Percentiles rank a stretch among this genome's conserved stretches.
These are phyloP conservation scores for Polia nebulosa DNA, from an alignment of 2,888 invertebrate species.

Conservation along the genomic window DNA sequence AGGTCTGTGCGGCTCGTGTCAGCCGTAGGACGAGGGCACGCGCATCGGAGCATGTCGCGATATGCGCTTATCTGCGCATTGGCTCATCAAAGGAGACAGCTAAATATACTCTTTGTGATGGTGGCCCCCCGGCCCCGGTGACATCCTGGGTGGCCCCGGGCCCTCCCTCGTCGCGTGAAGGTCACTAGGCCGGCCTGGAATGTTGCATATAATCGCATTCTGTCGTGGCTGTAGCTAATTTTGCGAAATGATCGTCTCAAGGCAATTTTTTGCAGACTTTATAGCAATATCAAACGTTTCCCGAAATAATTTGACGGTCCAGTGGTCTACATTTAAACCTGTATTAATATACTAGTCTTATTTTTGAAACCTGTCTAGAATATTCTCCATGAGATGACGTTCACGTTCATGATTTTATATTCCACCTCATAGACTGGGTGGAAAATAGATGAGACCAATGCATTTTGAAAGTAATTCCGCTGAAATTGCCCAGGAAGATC, in stretches of 20 bases:
- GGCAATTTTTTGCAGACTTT: conserved; percentile 43
- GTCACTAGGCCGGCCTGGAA: conserved; percentile 63
- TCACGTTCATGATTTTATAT: not conserved
- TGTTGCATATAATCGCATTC: conserved; percentile 54
- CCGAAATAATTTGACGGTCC: conserved; percentile 50
- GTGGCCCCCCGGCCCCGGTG: conserved; percentile 60
- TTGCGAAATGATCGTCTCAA: conserved; percentile 42
- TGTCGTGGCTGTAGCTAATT: conserved; percentile 33
- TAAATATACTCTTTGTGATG: conserved; percentile 82
- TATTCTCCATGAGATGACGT: not conserved
- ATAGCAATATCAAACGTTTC: conserved; percentile 36
- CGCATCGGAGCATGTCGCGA: conserved; percentile 74
- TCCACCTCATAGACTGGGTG: not conserved
- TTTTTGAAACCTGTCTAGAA: not conserved
- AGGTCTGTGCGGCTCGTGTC: conserved; percentile 59
- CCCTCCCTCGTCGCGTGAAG: conserved; percentile 67
- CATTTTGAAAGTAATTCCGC: not conserved
- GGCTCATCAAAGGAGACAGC: conserved; percentile 81
- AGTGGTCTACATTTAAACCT: conserved; percentile 15
- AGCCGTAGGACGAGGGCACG: conserved; percentile 64
- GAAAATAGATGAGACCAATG: not conserved
- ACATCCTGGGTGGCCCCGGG: conserved; percentile 71
- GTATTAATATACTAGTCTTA: conserved; percentile 4
- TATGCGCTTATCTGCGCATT: conserved; percentile 80
- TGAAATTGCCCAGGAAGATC: not conserved